Evolutionary conservation across 2,888 invertebrate species (phyloP).

Genomic region (Epinotia brunnichana): DNA sequence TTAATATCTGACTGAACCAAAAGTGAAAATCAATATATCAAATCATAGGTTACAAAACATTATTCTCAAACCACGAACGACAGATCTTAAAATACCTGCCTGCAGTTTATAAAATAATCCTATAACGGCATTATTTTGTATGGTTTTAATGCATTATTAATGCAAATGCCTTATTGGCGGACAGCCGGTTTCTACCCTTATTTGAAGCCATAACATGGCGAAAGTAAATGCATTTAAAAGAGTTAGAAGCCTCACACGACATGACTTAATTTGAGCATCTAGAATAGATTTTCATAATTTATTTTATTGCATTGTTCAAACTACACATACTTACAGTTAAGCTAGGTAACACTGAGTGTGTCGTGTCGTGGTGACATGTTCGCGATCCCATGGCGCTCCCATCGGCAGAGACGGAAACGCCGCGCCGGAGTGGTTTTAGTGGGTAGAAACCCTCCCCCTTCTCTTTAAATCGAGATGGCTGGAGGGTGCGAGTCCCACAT

Average conservation of each 20-base stretch:
- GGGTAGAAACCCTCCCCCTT: too few species aligned
- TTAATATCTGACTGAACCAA: too few species aligned
- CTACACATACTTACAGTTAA: too few species aligned
- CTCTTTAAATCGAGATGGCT: too few species aligned
- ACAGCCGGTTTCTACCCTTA: slow-evolving; percentile 28
- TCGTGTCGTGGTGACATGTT: too few species aligned
- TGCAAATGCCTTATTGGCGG: slow-evolving; percentile 39
- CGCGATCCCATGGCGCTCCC: too few species aligned
- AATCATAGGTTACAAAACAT: too few species aligned
- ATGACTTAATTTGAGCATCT: slow-evolving; percentile 2
- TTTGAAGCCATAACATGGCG: slow-evolving; percentile 30
- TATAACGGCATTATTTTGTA: slow-evolving; percentile 39
- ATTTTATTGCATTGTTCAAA: background rate
- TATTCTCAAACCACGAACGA: background rate
- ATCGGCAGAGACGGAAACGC: too few species aligned
- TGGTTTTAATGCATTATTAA: slow-evolving; percentile 39
- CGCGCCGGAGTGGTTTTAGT: too few species aligned
- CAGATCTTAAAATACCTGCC: slow-evolving; percentile 10
- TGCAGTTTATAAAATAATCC: slow-evolving; percentile 27
- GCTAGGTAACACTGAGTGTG: too few species aligned
- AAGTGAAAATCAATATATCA: background rate
- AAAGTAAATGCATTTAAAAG: slow-evolving; percentile 27
- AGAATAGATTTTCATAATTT: background rate
- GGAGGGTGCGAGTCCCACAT: too few species aligned
- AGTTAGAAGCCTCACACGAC: slow-evolving; percentile 21